Base-by-base conservation (phyloP, 2,888 invertebrate species). In the Heteromyza rotundicornis region DNA sequence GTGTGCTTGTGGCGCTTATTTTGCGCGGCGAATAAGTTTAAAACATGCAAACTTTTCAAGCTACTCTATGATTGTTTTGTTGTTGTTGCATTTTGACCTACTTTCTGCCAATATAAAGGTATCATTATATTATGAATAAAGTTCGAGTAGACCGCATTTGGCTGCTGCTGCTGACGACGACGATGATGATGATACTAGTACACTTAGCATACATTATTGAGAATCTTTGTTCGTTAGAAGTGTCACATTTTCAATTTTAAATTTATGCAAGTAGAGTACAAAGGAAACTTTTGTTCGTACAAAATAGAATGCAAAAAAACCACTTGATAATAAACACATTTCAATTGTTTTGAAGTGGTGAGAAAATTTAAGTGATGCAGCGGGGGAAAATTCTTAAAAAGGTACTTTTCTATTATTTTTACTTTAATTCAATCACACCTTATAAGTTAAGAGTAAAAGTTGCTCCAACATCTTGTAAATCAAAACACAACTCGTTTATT, bases 71-170 rank as follows among this genome's bases (percentile, higher is more conserved):
- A n/a, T n/a, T n/a, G n/a, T 40, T 27, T 40, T 47, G 47, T 47
- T 20, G 47, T 20, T 20, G 19, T 40, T 40, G 47, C 20, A 3
- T 19, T 19, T 20, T 47, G 47, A 47, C 47, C 47, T 20, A 47
- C 47, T 19, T 47, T 47, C 14, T 20, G 47, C 20, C 47, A 47
- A 47, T 47, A 47, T 20, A 47, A 47, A 47, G 47, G 47, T 47
- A 47, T 47, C 17, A 7, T 10, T 19, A 19, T 47, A 47, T 47
- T 47, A 19, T 47, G 20, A 17, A 19, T 14, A 47, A 19, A 47
- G 17, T 47, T 47, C 5, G 20, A 5, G 47, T 20, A 47, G 47
- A 47, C 20, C 17, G n/a, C 40, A 40, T n/a, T 14, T 3, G 3
- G 16, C 40, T n/a, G 12, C 7, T 40, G n/a, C 3, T 8, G 32